These are phyloP conservation scores for Drosophila littoralis DNA, from an alignment of 1,140 invertebrate genomes.

Conservation along the genomic window DNA sequence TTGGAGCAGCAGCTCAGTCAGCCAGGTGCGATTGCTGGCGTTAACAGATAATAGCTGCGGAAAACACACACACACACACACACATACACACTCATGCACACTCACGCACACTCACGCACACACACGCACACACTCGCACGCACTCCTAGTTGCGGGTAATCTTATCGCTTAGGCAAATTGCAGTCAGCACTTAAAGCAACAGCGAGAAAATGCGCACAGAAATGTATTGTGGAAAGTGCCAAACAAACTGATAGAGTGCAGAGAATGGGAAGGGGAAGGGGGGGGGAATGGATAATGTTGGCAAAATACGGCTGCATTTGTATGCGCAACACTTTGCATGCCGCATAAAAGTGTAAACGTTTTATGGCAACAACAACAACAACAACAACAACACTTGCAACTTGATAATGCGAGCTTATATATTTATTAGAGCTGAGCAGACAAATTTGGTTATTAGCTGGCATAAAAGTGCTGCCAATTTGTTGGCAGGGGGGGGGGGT, in stretches of 20 bases:
- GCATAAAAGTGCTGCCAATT: conserved; percentile 49
- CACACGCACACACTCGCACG: background rate
- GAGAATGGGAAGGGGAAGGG: too few species aligned
- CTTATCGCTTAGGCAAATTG: conserved; percentile 67
- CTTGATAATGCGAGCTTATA: conserved; percentile 16
- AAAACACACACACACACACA: background rate
- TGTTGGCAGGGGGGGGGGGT: conserved; percentile 1
- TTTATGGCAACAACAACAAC: conserved; percentile 9
- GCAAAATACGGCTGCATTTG: conserved; percentile 3
- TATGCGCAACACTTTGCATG: background rate
- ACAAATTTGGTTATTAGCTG: conserved; percentile 77
- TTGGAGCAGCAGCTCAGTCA: background rate
- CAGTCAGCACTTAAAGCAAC: conserved; percentile 58
- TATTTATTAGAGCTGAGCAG: conserved; percentile 54
- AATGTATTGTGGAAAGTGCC: conserved; percentile 27
- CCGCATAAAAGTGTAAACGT: conserved; percentile 13
- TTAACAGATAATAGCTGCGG: conserved; percentile 5
- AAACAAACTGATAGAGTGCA: background rate
- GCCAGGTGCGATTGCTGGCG: background rate
- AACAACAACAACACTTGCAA: background rate
- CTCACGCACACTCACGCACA: background rate
- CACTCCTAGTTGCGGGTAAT: conserved; percentile 18
- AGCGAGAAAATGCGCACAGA: conserved; percentile 25
- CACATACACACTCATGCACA: background rate
- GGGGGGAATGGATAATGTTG: background rate